Base-by-base conservation (phyloP, 2,113 vertebrate species). In the Semnornis frantzii region DNA sequence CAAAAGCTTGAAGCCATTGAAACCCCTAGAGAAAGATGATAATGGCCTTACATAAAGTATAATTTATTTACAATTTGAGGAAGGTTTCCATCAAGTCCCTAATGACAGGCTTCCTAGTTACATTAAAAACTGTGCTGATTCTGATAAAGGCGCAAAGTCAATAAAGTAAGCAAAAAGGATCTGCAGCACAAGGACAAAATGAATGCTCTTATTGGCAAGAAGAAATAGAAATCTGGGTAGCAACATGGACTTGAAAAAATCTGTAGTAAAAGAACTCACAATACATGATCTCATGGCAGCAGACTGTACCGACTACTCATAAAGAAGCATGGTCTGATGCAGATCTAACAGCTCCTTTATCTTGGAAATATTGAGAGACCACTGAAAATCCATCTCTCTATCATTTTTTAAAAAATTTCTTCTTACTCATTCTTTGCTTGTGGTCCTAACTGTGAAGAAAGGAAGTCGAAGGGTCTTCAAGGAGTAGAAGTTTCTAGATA, bases 11-110 rank as follows among this genome's bases (percentile, higher is more conserved):
- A 83, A 96, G 93, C 83, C 92, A 92, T 60, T 91, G 85, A 95
- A 96, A 94, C 69, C 95, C 89, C 96, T 62, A 88, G 95, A 96
- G 95, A 90, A 93, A 85, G 60, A 92, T 28, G 58, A 88, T 95
- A 97, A 97, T 96, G 93, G 83, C 42, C 0, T 31, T 97, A 96
- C 95, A 96, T 91, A 96, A 93, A 92, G 90, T 95, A 94, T 96
- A 96, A 97, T 96, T 97, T 97, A 97, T 96, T 97, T 97, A 97
- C 91, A 87, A 28, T 95, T 96, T 96, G 89, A 94, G 72, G 84
- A 95, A 92, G 86, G 74, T 69, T 96, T 93, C 92, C 82, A 90
- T 95, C 93, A 84, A 87, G 74, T 95, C 96, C 91, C 96, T 94
- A 90, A 93, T 94, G 96, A 92, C 81, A 93, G 31, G 33, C 85